Percentiles rank a stretch among this genome's conserved stretches.
Evolutionary conservation across 2,797 vertebrate genomes (phyloP).

Genomic region (Poeciliopsis paucimaculata): DNA sequence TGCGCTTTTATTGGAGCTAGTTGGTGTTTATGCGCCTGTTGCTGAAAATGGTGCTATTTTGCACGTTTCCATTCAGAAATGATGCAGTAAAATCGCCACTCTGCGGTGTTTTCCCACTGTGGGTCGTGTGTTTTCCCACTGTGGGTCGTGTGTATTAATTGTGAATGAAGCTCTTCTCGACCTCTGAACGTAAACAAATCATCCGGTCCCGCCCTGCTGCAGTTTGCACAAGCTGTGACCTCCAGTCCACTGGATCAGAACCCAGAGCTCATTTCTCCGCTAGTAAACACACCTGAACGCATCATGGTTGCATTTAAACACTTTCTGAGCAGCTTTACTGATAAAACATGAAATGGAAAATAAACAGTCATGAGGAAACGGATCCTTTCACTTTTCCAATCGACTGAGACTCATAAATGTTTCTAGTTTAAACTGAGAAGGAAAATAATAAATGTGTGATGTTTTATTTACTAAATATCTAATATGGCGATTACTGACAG

Average conservation of each 20-base stretch:
- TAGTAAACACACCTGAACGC: background rate
- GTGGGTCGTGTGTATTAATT: conserved; percentile 8
- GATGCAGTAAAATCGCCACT: background rate
- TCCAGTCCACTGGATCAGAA: background rate
- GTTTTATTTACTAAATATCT: background rate
- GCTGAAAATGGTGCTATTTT: background rate
- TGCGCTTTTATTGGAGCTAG: background rate
- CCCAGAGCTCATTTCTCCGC: background rate
- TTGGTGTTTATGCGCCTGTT: background rate
- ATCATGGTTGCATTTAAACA: background rate
- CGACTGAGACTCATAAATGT: background rate
- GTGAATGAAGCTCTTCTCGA: conserved; percentile 60
- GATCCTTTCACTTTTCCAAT: background rate
- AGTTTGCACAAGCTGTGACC: conserved; percentile 32
- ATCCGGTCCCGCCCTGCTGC: conserved; percentile 63
- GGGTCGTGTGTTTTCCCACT: conserved; percentile 8
- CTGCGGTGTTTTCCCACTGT: conserved; percentile 14
- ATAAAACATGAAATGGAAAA: background rate
- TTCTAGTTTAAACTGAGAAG: background rate
- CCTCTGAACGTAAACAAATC: conserved; percentile 78
- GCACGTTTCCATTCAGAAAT: background rate
- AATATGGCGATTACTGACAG: background rate
- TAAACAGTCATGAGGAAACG: background rate
- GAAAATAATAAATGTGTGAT: background rate
- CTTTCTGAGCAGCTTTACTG: background rate